Conservation (phyloP, 2,888 invertebrate species). For the Halictus ligatus region DNA sequence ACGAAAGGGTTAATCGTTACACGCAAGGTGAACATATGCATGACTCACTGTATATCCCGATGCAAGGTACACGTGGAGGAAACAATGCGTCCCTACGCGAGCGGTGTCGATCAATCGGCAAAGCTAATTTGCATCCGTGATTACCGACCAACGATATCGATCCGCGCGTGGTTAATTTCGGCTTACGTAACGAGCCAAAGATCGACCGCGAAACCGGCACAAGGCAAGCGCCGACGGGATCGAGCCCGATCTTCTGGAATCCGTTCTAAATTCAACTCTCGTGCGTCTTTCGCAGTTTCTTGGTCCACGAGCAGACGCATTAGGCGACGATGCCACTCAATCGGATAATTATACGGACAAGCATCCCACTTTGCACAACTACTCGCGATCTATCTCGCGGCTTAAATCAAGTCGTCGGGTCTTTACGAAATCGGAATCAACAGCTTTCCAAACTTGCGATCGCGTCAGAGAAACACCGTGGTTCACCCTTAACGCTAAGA, state of each 20-base stretch:
- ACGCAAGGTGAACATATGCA: not conserved
- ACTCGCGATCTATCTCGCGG: not conserved
- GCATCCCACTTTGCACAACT: constrained; percentile 1
- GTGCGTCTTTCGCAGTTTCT: not conserved
- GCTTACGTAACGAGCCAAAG: constrained; percentile 41
- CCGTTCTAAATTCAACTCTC: constrained; percentile 44
- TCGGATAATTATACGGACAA: not conserved
- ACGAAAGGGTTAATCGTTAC: not conserved
- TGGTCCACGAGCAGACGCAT: not conserved
- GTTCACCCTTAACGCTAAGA: no score
- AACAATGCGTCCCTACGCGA: not conserved
- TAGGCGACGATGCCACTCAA: not conserved
- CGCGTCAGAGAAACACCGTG: no score
- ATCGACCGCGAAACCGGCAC: constrained; percentile 45
- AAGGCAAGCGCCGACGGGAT: constrained; percentile 36
- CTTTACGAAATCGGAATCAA: not conserved
- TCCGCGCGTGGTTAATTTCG: constrained; percentile 29
- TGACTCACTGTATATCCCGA: not conserved
- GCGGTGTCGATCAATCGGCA: not conserved
- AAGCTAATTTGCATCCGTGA: constrained; percentile 31
- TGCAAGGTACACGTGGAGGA: not conserved
- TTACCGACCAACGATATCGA: constrained; percentile 32
- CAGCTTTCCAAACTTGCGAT: not conserved
- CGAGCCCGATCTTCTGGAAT: constrained; percentile 26
- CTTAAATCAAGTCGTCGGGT: not conserved